These are phyloP conservation scores for Schizopygopsis malacanthus DNA, from an alignment of 2,797 vertebrate genomes.

Conservation along the genomic window DNA sequence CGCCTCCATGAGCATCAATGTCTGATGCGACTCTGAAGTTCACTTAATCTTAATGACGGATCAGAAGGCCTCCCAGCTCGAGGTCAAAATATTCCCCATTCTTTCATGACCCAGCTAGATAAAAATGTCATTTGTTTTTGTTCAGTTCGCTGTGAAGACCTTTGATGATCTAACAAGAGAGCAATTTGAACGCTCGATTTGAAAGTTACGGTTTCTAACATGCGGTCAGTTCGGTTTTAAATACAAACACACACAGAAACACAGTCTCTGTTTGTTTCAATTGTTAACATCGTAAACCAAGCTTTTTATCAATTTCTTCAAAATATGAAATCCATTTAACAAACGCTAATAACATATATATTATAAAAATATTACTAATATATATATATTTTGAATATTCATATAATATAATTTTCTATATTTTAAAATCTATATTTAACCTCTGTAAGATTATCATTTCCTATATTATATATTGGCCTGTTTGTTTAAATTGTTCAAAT, in stretches of 20 bases:
- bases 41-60: constrained; percentile 70
- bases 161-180: constrained; percentile 82
- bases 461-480: neutral
- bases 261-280: constrained; percentile 19
- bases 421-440: neutral
- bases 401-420: no score
- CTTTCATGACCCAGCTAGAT: constrained; percentile 76
- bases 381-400: no score
- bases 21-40: constrained; percentile 54
- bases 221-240: constrained; percentile 61
- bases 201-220: constrained; percentile 71
- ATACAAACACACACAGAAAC: constrained; percentile 56
- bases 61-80: constrained; percentile 72
- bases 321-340: neutral
- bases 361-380: no score
- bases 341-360: neutral
- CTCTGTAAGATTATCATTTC: neutral
- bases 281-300: neutral
- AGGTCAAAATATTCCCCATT: constrained; percentile 65
- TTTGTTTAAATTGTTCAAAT: neutral
- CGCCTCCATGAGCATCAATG: constrained; percentile 43
- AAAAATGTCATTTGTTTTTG: constrained; percentile 78
- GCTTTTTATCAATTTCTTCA: neutral
- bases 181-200: constrained; percentile 83
- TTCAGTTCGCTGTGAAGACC: constrained; percentile 69